Percentiles rank a stretch among this genome's conserved stretches.
phyloP scores from a whole-genome alignment of 2,113 vertebrate species.

The Oncorhynchus mykiss region DNA sequence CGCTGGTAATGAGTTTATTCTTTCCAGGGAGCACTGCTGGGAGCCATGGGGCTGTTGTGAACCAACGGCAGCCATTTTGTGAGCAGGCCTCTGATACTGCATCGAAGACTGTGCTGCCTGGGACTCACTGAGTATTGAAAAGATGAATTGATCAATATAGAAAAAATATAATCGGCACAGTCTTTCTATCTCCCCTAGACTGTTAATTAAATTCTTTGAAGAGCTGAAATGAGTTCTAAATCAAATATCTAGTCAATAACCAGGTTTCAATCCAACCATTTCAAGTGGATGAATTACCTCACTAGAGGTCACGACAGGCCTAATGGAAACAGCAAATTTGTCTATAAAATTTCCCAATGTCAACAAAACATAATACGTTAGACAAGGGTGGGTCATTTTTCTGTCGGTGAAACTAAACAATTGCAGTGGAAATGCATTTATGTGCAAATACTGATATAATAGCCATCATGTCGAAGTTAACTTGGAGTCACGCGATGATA shows the following conservation, averaged over 20 bases:
- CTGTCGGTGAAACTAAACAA: too few relatives aligned
- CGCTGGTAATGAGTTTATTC: not conserved
- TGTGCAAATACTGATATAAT: too few relatives aligned
- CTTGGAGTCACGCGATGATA: too few relatives aligned
- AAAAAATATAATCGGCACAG: not conserved
- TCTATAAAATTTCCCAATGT: too few relatives aligned
- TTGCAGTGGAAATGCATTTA: too few relatives aligned
- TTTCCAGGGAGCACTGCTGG: not conserved
- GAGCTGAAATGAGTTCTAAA: not conserved
- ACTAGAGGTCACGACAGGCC: too few relatives aligned
- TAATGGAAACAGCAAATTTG: too few relatives aligned
- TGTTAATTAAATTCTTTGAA: not conserved
- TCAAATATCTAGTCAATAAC: not conserved
- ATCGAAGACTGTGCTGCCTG: not conserved
- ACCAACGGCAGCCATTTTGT: slow-evolving; percentile 9
- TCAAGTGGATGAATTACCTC: too few relatives aligned
- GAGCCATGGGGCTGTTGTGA: not conserved
- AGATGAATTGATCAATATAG: not conserved
- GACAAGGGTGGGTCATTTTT: too few relatives aligned
- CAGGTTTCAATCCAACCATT: too few relatives aligned
- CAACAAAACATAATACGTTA: too few relatives aligned
- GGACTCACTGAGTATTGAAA: not conserved
- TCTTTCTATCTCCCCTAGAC: not conserved
- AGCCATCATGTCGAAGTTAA: too few relatives aligned
- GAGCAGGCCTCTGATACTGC: not conserved